Conservation (phyloP, 64 coral and sea anemone species). For the Dendrophyllia cribrosa region DNA sequence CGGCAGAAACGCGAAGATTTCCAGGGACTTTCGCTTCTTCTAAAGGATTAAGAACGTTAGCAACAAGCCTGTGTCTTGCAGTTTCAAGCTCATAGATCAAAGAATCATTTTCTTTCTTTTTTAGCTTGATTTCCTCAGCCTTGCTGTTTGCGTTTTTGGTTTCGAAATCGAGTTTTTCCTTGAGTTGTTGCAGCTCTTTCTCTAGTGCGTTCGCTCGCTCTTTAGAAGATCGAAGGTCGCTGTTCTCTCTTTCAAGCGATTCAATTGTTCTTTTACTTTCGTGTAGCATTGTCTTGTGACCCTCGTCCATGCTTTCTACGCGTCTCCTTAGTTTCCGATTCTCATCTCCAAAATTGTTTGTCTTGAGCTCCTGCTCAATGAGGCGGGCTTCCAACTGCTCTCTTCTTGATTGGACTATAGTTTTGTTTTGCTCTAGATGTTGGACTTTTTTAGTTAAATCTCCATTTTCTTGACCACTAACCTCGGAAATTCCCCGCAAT, state of each 20-base stretch:
- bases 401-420: conserved; percentile 8
- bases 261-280: not conserved
- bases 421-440: conserved; percentile 11
- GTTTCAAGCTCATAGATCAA: conserved; percentile 30
- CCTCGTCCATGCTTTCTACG: not conserved
- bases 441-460: not conserved
- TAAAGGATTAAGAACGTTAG: conserved; percentile 53
- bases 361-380: not conserved
- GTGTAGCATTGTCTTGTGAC: not conserved
- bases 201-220: not conserved
- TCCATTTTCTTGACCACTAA: not conserved
- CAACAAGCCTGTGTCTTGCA: conserved; percentile 46
- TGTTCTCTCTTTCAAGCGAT: conserved; percentile 9
- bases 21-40: conserved; percentile 55
- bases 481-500: not conserved
- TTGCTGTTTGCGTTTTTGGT: not conserved
- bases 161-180: conserved; percentile 14
- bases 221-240: not conserved
- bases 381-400: not conserved
- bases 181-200: conserved; percentile 18
- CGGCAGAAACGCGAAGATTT: not conserved
- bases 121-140: conserved; percentile 22
- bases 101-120: conserved; percentile 45
- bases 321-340: not conserved
- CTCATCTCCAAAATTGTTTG: conserved; percentile 5